These are phyloP conservation scores for Thamnophis elegans DNA, from an alignment of 2,797 vertebrate genomes.

Conservation along the genomic window DNA sequence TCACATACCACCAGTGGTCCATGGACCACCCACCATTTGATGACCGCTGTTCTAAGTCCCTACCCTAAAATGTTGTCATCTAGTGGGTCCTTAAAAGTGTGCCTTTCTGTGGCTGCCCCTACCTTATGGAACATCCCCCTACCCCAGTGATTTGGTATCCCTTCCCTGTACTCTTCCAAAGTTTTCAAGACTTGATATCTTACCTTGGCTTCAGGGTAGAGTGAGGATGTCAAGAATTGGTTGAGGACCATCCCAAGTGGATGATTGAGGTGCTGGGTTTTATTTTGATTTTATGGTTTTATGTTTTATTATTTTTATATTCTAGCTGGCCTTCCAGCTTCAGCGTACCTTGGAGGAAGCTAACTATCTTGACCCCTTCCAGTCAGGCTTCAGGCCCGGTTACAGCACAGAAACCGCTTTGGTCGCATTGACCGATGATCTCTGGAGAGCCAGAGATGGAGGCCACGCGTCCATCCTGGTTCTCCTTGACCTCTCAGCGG, in stretches of 20 bases:
- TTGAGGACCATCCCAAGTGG: not conserved
- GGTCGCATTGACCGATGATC: no score
- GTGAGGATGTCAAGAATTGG: not conserved
- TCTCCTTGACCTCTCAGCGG: no score
- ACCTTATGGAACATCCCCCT: not conserved
- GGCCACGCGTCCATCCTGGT: no score
- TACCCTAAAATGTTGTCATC: not conserved
- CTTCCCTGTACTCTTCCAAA: not conserved
- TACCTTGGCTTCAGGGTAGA: not conserved
- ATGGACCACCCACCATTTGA: no score
- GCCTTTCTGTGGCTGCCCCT: not conserved
- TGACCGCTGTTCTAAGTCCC: not conserved
- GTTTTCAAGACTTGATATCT: not conserved
- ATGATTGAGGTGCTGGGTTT: not conserved
- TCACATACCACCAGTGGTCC: no score
- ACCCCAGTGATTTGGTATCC: not conserved
- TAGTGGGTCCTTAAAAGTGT: not conserved
- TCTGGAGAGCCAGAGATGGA: no score
- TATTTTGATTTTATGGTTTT: not conserved
- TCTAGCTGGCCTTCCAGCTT: no score
- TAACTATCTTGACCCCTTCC: no score
- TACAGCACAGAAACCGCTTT: no score
- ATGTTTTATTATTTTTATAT: not conserved
- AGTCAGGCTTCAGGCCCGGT: no score
- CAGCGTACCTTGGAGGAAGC: no score